Evolutionary conservation across 1,140 invertebrate species (phyloP).

Genomic region (Nebria ingens): DNA sequence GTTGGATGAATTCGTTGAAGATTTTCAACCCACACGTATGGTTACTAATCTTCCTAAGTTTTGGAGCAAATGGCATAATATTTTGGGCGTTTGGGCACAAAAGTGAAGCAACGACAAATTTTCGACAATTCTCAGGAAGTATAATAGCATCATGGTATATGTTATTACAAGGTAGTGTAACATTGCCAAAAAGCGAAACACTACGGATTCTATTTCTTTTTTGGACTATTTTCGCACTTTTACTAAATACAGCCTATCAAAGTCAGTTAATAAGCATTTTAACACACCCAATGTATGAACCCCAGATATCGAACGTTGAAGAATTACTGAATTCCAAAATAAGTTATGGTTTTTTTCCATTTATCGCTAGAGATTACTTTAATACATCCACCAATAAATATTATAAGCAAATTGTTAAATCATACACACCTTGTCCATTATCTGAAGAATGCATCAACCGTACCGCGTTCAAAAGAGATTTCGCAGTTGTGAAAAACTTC

Average conservation of each 20-base stretch:
- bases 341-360: neutral
- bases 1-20: neutral
- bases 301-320: neutral
- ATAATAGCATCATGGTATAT: neutral
- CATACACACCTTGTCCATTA: neutral
- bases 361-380: neutral
- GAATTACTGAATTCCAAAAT: neutral
- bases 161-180: neutral
- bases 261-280: neutral
- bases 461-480: slow-evolving; percentile 6
- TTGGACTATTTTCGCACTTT: neutral
- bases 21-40: neutral
- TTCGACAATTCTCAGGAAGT: neutral
- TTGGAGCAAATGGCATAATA: neutral
- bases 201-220: neutral
- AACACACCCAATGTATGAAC: neutral
- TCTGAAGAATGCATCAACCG: neutral
- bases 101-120: neutral
- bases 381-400: neutral
- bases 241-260: neutral
- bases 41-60: neutral
- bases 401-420: neutral
- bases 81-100: neutral
- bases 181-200: neutral
- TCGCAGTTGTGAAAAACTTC: slow-evolving; percentile 9